Percentiles rank a stretch among this genome's conserved stretches.
phyloP scores from a whole-genome alignment of 2,888 invertebrate genomes.

The Drosophila kuntzei region DNA sequence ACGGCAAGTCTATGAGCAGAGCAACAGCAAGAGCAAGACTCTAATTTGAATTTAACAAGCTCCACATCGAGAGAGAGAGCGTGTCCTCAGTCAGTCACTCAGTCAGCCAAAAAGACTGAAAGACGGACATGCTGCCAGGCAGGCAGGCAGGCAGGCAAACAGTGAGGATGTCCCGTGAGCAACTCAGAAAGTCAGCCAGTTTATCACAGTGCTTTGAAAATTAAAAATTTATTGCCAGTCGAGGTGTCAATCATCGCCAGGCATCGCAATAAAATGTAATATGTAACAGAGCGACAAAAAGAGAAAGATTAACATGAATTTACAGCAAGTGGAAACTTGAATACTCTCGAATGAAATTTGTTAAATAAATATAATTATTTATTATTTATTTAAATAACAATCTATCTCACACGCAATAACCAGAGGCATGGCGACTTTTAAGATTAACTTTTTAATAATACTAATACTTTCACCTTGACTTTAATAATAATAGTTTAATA shows the following conservation, averaged over 20 bases:
- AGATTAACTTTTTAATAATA: no score
- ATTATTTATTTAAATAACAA: no score
- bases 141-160: neutral
- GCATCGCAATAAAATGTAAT: slow-evolving; percentile 60
- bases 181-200: slow-evolving; percentile 32
- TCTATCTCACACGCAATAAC: no score
- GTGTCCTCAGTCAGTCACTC: slow-evolving; percentile 29
- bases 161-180: slow-evolving; percentile 6
- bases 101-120: neutral
- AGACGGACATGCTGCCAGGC: no score
- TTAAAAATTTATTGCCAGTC: slow-evolving; percentile 84
- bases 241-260: slow-evolving; percentile 78
- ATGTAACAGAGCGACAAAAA: slow-evolving; percentile 39
- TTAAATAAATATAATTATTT: no score
- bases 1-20: slow-evolving; percentile 58
- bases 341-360: no score
- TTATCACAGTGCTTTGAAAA: slow-evolving; percentile 74
- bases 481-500: no score
- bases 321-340: neutral
- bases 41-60: slow-evolving; percentile 82
- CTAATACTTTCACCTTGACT: no score
- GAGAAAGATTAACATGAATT: neutral
- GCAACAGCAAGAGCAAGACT: slow-evolving; percentile 48
- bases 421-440: no score
- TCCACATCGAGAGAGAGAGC: slow-evolving; percentile 34